Evolutionary conservation across 2,113 vertebrate genomes (phyloP).

Genomic region (Solea solea): DNA sequence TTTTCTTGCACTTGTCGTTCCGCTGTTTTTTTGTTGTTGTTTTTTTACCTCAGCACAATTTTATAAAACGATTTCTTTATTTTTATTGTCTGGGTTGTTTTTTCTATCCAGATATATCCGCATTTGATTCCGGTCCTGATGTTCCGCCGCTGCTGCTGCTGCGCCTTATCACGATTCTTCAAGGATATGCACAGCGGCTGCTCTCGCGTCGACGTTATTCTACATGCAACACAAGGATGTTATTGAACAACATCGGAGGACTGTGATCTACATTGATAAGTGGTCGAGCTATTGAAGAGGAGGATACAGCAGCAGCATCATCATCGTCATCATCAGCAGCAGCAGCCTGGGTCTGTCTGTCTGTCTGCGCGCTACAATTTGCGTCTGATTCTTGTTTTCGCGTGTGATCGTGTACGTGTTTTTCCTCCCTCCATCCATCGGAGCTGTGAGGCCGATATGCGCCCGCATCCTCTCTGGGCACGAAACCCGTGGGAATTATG

Average conservation of each 20-base stretch:
- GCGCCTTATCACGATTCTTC: constrained; percentile 68
- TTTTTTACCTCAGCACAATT: not conserved
- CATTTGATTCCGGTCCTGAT: constrained; percentile 47
- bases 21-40: not conserved
- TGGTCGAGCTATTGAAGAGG: constrained; percentile 8
- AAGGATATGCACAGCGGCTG: constrained; percentile 62
- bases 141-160: constrained; percentile 35
- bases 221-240: constrained; percentile 54
- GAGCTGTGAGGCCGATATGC: constrained; percentile 53
- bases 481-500: constrained; percentile 77
- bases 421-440: not conserved
- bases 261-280: constrained; percentile 32
- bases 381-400: constrained; percentile 54
- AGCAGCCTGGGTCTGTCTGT: not conserved
- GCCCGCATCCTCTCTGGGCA: constrained; percentile 64
- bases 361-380: constrained; percentile 38
- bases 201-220: constrained; percentile 67
- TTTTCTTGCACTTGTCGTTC: constrained; percentile 42
- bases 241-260: constrained; percentile 23
- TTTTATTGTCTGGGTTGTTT: not conserved
- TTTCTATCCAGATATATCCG: not conserved
- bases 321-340: constrained; percentile 13
- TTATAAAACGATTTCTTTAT: constrained; percentile 4
- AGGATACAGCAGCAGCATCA: too few relatives aligned
- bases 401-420: constrained; percentile 23